Evolutionary conservation across 2,888 invertebrate species (phyloP).

Genomic region (Sarcophaga subvicina): DNA sequence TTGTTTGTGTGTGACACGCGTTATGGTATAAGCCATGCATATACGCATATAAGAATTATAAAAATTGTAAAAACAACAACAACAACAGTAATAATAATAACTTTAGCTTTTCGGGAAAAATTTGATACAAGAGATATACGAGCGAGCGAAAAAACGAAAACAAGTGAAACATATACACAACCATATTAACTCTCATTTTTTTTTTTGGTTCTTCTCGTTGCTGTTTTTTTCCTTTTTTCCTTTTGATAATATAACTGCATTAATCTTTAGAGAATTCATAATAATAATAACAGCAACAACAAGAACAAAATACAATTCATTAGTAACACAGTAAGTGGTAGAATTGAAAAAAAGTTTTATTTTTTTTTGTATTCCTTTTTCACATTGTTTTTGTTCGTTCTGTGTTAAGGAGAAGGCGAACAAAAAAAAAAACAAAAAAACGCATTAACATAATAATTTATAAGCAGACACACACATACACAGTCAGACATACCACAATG

Average conservation of each 20-base stretch:
- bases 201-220: too few relatives aligned
- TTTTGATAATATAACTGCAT: slow-evolving; percentile 27
- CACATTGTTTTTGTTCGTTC: slow-evolving; percentile 33
- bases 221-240: too few relatives aligned
- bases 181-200: background rate
- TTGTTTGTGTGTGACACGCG: slow-evolving; percentile 57
- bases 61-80: slow-evolving; percentile 1
- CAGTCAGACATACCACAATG: slow-evolving; percentile 39
- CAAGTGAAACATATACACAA: background rate
- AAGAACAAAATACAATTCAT: slow-evolving; percentile 44
- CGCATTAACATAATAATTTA: slow-evolving; percentile 19
- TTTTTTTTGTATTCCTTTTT: background rate
- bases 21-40: slow-evolving; percentile 42
- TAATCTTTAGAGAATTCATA: slow-evolving; percentile 38
- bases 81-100: background rate
- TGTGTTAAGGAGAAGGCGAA: background rate
- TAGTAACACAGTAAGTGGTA: slow-evolving; percentile 61
- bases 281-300: slow-evolving; percentile 2
- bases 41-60: background rate
- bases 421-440: slow-evolving; percentile 7
- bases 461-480: background rate
- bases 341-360: background rate
- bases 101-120: background rate
- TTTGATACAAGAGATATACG: background rate
- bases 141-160: background rate